Percentiles rank a stretch among this genome's conserved stretches.
phyloP scores from a whole-genome alignment of 2,888 invertebrate species.

The Megalurothrips usitatus region DNA sequence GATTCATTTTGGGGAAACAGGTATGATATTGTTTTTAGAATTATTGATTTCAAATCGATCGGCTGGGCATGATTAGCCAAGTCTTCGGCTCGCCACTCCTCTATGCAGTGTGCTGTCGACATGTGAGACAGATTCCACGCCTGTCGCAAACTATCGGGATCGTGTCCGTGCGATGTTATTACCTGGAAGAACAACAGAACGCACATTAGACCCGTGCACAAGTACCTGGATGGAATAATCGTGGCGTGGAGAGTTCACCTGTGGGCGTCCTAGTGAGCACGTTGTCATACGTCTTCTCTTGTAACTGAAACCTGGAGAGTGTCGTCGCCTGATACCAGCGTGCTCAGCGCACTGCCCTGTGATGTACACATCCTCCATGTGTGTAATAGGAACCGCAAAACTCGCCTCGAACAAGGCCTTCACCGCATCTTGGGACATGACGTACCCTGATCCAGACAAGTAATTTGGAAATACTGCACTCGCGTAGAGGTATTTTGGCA shows the following conservation, averaged over 20 bases:
- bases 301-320: constrained; percentile 61
- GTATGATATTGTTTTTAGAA: too few relatives aligned
- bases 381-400: constrained; percentile 63
- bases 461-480: constrained; percentile 71
- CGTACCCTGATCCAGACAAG: constrained; percentile 76
- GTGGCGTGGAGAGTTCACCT: not conserved
- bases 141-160: not conserved
- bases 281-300: not conserved
- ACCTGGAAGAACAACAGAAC: not conserved
- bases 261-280: not conserved
- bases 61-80: too few relatives aligned
- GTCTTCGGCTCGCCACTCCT: not conserved
- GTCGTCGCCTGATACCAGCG: constrained; percentile 56
- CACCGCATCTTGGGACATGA: constrained; percentile 65
- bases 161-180: not conserved
- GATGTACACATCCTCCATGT: constrained; percentile 73
- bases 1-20: too few relatives aligned
- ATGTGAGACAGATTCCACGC: not conserved
- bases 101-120: not conserved
- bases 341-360: constrained; percentile 63
- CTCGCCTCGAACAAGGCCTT: constrained; percentile 62
- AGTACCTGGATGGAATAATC: not conserved
- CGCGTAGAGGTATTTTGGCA: constrained; percentile 72
- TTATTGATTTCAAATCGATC: too few relatives aligned
- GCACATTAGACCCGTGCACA: not conserved